phyloP scores from a whole-genome alignment of 2,888 invertebrate genomes.

The Marronus borbonicus region DNA sequence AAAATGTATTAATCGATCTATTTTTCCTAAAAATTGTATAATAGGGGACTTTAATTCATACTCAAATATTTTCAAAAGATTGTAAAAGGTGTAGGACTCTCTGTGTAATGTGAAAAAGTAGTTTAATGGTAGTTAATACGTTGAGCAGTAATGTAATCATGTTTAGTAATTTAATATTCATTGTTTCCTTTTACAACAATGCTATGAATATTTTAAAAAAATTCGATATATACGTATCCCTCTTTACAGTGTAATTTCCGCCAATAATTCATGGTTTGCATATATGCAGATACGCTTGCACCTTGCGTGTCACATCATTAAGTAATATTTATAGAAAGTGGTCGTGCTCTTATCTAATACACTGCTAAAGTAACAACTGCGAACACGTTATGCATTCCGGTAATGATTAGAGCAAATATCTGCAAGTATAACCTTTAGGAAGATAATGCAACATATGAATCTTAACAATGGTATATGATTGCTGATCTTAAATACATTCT shows the following conservation, averaged over 20 bases:
- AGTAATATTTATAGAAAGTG: conserved; percentile 46
- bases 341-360: conserved; percentile 26
- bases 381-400: conserved; percentile 5
- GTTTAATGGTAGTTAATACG: too few relatives aligned
- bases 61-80: too few relatives aligned
- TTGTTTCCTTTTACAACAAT: too few relatives aligned
- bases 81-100: too few relatives aligned
- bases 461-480: background rate
- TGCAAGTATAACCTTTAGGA: background rate
- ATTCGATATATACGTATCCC: background rate
- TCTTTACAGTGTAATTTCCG: conserved; percentile 7
- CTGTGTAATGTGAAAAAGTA: too few relatives aligned
- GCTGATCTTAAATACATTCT: too few relatives aligned
- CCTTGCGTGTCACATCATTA: conserved; percentile 8
- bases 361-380: conserved; percentile 17
- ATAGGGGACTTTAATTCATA: too few relatives aligned
- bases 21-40: too few relatives aligned
- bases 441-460: conserved; percentile 6
- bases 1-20: too few relatives aligned
- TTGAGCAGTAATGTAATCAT: too few relatives aligned
- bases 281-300: background rate
- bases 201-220: too few relatives aligned
- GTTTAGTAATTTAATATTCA: too few relatives aligned
- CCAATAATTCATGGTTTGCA: conserved; percentile 10
- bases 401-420: conserved; percentile 20